These are phyloP conservation scores for Elysia chlorotica DNA, from an alignment of 1,140 invertebrate genomes.

Conservation along the genomic window DNA sequence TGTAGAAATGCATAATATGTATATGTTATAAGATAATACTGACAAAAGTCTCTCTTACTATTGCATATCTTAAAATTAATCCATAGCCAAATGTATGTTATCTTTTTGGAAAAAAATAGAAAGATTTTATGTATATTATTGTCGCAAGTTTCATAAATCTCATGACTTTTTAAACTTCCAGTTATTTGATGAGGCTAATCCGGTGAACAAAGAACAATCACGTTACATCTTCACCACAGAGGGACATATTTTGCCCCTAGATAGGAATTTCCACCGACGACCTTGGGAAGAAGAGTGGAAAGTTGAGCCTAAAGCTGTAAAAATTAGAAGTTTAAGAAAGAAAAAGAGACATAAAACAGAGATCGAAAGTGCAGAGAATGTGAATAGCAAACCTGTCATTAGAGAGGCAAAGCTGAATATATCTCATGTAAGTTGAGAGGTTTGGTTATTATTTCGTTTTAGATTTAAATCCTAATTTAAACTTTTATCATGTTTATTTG, in stretches of 20 bases:
- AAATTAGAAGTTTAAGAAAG: background rate
- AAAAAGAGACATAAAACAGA: slow-evolving; percentile 2
- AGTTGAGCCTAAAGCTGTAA: background rate
- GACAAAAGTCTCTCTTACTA: background rate
- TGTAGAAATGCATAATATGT: background rate
- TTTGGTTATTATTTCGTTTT: background rate
- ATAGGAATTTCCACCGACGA: slow-evolving; percentile 59
- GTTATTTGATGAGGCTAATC: slow-evolving; percentile 74
- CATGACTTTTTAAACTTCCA: too few relatives aligned
- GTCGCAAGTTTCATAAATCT: too few relatives aligned
- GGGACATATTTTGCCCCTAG: slow-evolving; percentile 72
- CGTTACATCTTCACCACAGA: slow-evolving; percentile 73
- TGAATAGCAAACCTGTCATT: slow-evolving; percentile 22
- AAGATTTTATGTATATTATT: slow-evolving; percentile 39
- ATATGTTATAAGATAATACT: background rate
- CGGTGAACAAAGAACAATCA: slow-evolving; percentile 68
- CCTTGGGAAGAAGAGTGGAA: slow-evolving; percentile 31
- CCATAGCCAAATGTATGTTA: background rate
- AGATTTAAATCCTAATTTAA: background rate
- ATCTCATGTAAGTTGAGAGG: slow-evolving; percentile 36
- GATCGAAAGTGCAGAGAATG: background rate
- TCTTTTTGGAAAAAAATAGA: background rate
- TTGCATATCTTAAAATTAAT: background rate
- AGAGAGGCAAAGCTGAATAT: slow-evolving; percentile 38
- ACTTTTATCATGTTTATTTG: background rate